A percentile compares a stretch with the other conserved stretches of the same genome.
These are phyloP conservation scores for Athalia rosae DNA, from an alignment of 2,888 invertebrate species.

Conservation along the genomic window DNA sequence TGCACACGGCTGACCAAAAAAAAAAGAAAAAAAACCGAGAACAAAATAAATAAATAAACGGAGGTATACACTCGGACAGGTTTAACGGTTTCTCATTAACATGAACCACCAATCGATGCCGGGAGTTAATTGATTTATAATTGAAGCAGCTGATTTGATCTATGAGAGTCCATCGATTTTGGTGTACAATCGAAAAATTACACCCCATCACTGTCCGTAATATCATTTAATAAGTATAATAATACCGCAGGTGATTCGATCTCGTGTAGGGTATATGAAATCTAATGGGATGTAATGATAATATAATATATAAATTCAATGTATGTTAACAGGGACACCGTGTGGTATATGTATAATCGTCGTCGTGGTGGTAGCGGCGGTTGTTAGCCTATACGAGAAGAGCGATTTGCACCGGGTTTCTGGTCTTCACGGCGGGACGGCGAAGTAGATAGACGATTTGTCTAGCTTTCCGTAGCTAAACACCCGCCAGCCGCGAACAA, in stretches of 20 bases:
- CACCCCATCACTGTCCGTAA: not conserved
- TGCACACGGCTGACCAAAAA: too few relatives aligned
- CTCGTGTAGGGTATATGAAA: too few relatives aligned
- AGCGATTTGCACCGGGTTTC: conserved; percentile 8
- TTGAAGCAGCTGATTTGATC: conserved; percentile 29
- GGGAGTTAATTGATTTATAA: conserved; percentile 45
- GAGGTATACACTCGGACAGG: conserved; percentile 21
- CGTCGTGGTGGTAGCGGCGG: too few relatives aligned
- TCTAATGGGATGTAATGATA: too few relatives aligned
- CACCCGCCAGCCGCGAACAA: conserved; percentile 40
- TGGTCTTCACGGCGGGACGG: conserved; percentile 31
- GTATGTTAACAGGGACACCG: too few relatives aligned
- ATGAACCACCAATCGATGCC: conserved; percentile 41
- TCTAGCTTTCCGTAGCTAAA: conserved; percentile 44
- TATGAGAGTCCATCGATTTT: conserved; percentile 24
- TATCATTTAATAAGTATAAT: not conserved
- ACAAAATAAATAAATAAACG: too few relatives aligned
- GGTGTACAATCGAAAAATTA: conserved; percentile 8
- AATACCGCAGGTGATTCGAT: too few relatives aligned
- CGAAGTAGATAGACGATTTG: conserved; percentile 37
- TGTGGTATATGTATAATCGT: too few relatives aligned
- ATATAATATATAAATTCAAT: too few relatives aligned
- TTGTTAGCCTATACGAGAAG: not conserved
- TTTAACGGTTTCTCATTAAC: conserved; percentile 46
- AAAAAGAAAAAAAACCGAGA: too few relatives aligned